Evolutionary conservation across 2,888 invertebrate species (phyloP), one percentile per base, ranked within the genome.

Genomic region (Amblyjoppa proteus): DNA sequence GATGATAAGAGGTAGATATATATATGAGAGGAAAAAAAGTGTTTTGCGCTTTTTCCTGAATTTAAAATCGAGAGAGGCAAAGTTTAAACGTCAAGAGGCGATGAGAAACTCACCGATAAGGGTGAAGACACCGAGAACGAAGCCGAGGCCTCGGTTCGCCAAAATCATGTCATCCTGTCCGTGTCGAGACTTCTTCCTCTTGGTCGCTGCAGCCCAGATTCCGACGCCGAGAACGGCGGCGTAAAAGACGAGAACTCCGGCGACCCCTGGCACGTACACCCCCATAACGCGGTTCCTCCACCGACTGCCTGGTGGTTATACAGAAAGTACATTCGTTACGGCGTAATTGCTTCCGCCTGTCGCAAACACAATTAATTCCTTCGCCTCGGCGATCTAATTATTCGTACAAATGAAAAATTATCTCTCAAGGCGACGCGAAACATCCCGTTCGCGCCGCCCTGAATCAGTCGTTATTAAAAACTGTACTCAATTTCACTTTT

Each of bases 101-200:
- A 41, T n/a, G 1, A 51, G 34, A 69, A 71, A 86, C 92, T 94
- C 90, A 96, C 96, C 96, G 88, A 96, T 96, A 95, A 97, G 96
- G 0, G 97, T 96, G 92, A 96, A 96, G 79, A 96, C 95, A 25
- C 97, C 97, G 20, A 97, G 96, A 83, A 96, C 93, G 20, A 96
- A 93, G 13, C 96, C 95, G 84, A 97, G 96, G 90, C 96, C 96
- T 81, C 97, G 94, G 51, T 97, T 96, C 2, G 96, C 97, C 88
- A 97, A 91, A 95, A 97, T 96, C 88, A 97, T 96, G 89, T 96
- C 96, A 89, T 96, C 96, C 78, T 95, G 95, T 88, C 95, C 95
- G 78, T 93, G 92, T 56, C 90, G 92, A 51, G 92, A 93, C 92
- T 96, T 96, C 85, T 95, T 94, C 68, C 90, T 91, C 73, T 88